phyloP scores from a whole-genome alignment of 2,113 vertebrate genomes.

The Callithrix jacchus region DNA sequence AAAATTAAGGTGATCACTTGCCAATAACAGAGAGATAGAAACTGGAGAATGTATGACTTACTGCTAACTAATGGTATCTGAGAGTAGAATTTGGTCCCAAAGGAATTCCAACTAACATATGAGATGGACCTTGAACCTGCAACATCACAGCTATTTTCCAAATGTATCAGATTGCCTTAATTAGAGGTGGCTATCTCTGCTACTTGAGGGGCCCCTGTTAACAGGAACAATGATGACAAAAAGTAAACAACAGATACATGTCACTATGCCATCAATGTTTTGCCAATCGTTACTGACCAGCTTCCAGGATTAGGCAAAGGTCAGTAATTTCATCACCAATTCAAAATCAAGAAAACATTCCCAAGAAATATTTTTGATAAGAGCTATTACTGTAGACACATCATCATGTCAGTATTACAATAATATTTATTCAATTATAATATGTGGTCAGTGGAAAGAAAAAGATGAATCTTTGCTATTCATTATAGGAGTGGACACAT shows the following conservation, averaged over 20 bases:
- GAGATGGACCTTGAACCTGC: slow-evolving; percentile 16
- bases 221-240: slow-evolving; percentile 13
- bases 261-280: neutral
- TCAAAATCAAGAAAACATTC: slow-evolving; percentile 58
- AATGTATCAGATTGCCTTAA: slow-evolving; percentile 27
- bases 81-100: slow-evolving; percentile 25
- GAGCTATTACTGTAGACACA: slow-evolving; percentile 51
- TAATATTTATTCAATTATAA: slow-evolving; percentile 69
- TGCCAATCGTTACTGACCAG: neutral
- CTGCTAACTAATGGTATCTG: neutral
- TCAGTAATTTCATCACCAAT: slow-evolving; percentile 24
- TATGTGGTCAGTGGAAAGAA: slow-evolving; percentile 22
- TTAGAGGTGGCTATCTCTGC: slow-evolving; percentile 9
- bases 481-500: slow-evolving; percentile 12
- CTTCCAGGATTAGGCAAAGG: slow-evolving; percentile 34
- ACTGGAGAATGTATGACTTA: neutral
- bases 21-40: slow-evolving; percentile 19
- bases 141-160: slow-evolving; percentile 41
- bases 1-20: neutral
- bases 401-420: slow-evolving; percentile 45
- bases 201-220: slow-evolving; percentile 24
- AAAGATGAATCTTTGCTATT: slow-evolving; percentile 54
- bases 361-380: slow-evolving; percentile 35
- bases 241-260: slow-evolving; percentile 30
- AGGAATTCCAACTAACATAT: slow-evolving; percentile 14